Evolutionary conservation across 2,113 vertebrate genomes (phyloP), one percentile per base, ranked within the genome.

Genomic region (Etia nguti): DNA sequence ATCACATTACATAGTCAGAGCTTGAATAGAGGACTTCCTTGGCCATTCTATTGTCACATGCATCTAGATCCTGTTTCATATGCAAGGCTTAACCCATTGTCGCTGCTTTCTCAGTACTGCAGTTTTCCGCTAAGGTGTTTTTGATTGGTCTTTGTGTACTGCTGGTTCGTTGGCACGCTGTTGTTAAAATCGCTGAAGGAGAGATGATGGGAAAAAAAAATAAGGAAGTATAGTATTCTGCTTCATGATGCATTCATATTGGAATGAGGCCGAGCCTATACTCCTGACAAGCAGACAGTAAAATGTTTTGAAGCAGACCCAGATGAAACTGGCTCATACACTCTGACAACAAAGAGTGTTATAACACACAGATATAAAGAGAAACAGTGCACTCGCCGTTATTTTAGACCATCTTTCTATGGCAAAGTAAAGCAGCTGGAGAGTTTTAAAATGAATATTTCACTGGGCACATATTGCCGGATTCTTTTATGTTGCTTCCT

Each of bases 1-100:
- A 96, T 96, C 96, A 88, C 91, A 89, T 96, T 95, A 93, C 94
- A 94, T 81, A 92, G 89, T 86, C 83, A 79, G 79, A 31, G 83
- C 68, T 15, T 94, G 88, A 94, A 93, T 91, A 84, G 94, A 90
- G 34, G 80, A 93, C 94, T 92, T 94, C 91, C 93, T 86, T 13
- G 82, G 90, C 89, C 90, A 50, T 80, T 90, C 93, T 90, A 86
- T 94, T 92, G 89, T 92, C 84, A 43, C 85, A 29, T 22, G 34
- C 87, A 86, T 89, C 90, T 52, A 92, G 86, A 94, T 94, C 91
- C 93, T 91, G 92, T 94, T 95, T 92, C 91, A 88, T 92, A 92
- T 91, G 92, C 88, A 86, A 91, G 92, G 83, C 92, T 92, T 90
- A 93, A 84, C 84, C 91, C 81, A 91, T 87, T 92, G 91, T 93